A percentile compares a stretch with the other conserved stretches of the same genome.
phyloP scores from a whole-genome alignment of 2,797 vertebrate species.

The Aeoliscus strigatus region DNA sequence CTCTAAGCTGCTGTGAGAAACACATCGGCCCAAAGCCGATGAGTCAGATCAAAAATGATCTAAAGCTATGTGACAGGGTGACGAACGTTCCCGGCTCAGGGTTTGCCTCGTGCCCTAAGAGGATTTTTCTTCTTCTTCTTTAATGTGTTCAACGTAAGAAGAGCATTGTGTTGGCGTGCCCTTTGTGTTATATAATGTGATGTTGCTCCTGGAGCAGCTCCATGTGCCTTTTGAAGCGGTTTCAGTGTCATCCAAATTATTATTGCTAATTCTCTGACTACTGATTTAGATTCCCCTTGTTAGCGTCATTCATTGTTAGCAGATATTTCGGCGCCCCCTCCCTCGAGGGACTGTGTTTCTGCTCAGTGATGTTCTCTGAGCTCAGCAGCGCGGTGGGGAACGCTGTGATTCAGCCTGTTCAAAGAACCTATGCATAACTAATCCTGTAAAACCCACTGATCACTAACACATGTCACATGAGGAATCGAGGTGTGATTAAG shows the following conservation, averaged over 20 bases:
- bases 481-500: conserved; percentile 34
- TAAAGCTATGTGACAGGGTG: conserved; percentile 45
- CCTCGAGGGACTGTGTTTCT: conserved; percentile 32
- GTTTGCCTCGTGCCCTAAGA: conserved; percentile 27
- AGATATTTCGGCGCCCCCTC: too few species aligned
- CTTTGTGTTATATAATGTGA: conserved; percentile 33
- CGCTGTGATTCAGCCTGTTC: conserved; percentile 33
- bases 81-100: conserved; percentile 23
- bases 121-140: conserved; percentile 38
- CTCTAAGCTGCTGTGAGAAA: conserved; percentile 35
- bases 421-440: conserved; percentile 40
- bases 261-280: conserved; percentile 48
- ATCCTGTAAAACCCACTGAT: conserved; percentile 51
- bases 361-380: conserved; percentile 35
- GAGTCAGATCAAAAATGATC: conserved; percentile 61
- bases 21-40: conserved; percentile 49
- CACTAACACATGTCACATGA: conserved; percentile 19
- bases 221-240: conserved; percentile 35
- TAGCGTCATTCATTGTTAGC: too few species aligned
- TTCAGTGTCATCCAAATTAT: conserved; percentile 38
- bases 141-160: conserved; percentile 34
- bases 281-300: conserved; percentile 49
- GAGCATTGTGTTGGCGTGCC: conserved; percentile 12
- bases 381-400: conserved; percentile 11
- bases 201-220: too few species aligned